Evolutionary conservation across 2,888 invertebrate species (phyloP), one percentile per base, ranked within the genome.

Genomic region (Elegia similella): DNA sequence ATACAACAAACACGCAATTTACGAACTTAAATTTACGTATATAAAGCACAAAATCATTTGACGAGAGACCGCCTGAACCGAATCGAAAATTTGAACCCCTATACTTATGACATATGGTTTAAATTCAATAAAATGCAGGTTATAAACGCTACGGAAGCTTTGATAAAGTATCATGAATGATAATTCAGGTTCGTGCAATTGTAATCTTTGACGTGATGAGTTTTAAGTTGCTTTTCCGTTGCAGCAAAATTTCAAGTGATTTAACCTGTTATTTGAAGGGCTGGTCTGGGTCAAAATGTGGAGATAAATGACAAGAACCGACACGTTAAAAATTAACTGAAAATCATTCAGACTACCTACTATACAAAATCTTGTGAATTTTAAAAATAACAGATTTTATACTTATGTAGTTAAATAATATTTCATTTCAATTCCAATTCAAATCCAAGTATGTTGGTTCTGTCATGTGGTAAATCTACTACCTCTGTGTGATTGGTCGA

Each of bases 181-280:
- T 54, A 34, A 54, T 30, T 30, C 7, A 2, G 32, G 23, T 12
- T 30, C 6, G 10, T 42, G 29, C 12, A 23, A 54, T 34, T 16
- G 16, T 44, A 7, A 34, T 15, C 54, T 30, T 54, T 54, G 17
- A 34, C 6, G 0, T 12, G 0, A 1, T 44, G 3, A 10, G 0
- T 1, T 34, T 34, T 32, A 32, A 44, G 12, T 54, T 8, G 8
- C 16, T 44, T 54, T 44, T 44, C 16, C 5, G 6, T 13, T 54
- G 10, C 7, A 15, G 7, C 1, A 12, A 17, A 17, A n/a, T 34
- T 6, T 44, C 30, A 44, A 52, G 42, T 38, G 52, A 54, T 54
- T 54, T 30, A 43, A 44, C 44, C 56, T 63, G 63, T 56, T 50
- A 50, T 55, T 59, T 63, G 61, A 57, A 23, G 16, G 52, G 55